Base-by-base conservation (phyloP, 2,113 vertebrate genomes). In the Axis porcinus region DNA sequence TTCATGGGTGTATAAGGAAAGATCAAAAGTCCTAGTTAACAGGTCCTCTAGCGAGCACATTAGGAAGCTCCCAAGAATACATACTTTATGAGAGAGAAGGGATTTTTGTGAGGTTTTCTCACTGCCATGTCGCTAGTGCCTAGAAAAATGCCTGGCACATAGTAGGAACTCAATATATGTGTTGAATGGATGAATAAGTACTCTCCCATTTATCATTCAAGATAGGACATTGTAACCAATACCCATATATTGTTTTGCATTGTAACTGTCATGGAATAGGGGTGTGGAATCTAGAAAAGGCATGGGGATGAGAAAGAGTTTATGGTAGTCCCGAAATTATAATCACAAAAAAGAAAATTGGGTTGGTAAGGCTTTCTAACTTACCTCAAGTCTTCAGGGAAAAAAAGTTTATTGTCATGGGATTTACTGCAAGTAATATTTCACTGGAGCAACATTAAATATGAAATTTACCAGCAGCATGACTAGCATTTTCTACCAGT, bases 341-440 rank as follows among this genome's bases (percentile, higher is more conserved):
- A 94, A 86, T 2, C 82, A 62, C 81, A 81, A 62, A 67, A 10
- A 76, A 57, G 40, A 86, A 96, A 95, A 92, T 64, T 52, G 60
- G 8, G 5, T 85, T 74, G 52, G 7, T 45, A 96, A 57, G 76
- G 1, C 7, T 57, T 97, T 94, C 36, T 25, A 89, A 50, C n/a
- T 90, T 89, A 28, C 50, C n/a, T 98, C 13, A 52, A 81, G 23
- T 93, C 88, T 93, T 94, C 52, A 95, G 82, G 45, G 45, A 92
- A 91, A 94, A 67, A 30, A 91, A 81, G 47, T 58, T 90, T 74
- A 86, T 54, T 45, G 52, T 4, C 7, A 84, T 84, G 91, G 58
- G 19, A 92, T 96, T 79, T 95, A 64, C 67, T 85, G 54, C 27
- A 95, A 74, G 62, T 40, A n/a, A 2, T 0, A 89, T 97, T 89